These are phyloP conservation scores for Spizaetus ornatus DNA, from an alignment of 2,113 vertebrate species.

Conservation along the genomic window DNA sequence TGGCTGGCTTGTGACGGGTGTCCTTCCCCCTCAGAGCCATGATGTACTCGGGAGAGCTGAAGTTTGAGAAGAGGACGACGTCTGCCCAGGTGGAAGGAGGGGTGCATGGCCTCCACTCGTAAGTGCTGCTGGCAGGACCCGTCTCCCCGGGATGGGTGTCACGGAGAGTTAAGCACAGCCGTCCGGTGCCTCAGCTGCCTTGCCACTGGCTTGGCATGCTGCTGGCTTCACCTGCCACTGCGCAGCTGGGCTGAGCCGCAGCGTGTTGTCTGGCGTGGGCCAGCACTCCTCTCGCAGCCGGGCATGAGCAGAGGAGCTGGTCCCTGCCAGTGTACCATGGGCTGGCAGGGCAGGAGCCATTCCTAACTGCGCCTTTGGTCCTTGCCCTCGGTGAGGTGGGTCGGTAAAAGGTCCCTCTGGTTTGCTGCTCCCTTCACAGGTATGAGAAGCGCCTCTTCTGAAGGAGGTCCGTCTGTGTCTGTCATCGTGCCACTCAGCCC, in stretches of 20 bases:
- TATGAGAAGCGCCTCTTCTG: conserved; percentile 97
- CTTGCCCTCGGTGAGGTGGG: not conserved
- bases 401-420: not conserved
- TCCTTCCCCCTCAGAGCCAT: conserved; percentile 79
- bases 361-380: not conserved
- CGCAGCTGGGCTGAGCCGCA: rapidly evolving
- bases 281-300: not conserved
- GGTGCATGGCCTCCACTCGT: conserved; percentile 95
- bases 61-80: conserved; percentile 93
- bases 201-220: not conserved
- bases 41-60: conserved; percentile 98
- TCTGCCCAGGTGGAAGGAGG: conserved; percentile 97
- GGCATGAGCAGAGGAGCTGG: not conserved
- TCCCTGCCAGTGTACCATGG: rapidly evolving
- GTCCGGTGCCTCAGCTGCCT: not conserved
- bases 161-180: not conserved
- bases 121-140: conserved; percentile 36
- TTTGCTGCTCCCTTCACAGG: conserved; percentile 67
- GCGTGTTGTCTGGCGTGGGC: not conserved
- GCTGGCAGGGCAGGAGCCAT: not conserved
- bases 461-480: conserved; percentile 27
- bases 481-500: not conserved
- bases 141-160: rapidly evolving
- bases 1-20: not conserved
- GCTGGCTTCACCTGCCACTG: not conserved